Conservation (phyloP, 1,140 invertebrate genomes). For the Diorhabda carinulata region DNA sequence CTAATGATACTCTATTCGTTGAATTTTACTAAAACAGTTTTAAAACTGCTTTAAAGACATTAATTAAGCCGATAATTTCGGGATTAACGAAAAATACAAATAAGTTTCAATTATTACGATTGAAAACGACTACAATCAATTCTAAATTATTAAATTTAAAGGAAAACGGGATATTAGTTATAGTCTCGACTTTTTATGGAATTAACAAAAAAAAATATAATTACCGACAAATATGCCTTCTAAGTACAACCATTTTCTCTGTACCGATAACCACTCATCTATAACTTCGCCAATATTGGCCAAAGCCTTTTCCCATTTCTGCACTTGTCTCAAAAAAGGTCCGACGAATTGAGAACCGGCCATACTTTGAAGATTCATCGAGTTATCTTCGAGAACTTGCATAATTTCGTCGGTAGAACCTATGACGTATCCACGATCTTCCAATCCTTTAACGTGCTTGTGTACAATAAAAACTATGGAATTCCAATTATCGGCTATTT, state of each 20-base stretch:
- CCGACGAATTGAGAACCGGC: constrained; percentile 85
- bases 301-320: constrained; percentile 79
- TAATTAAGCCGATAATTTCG: too few relatives aligned
- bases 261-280: constrained; percentile 78
- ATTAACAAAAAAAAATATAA: too few relatives aligned
- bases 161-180: too few relatives aligned
- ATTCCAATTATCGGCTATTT: constrained; percentile 72
- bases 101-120: too few relatives aligned
- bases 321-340: constrained; percentile 74
- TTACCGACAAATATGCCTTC: constrained; percentile 78
- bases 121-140: too few relatives aligned
- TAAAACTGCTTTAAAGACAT: too few relatives aligned
- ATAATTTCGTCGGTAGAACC: constrained; percentile 71
- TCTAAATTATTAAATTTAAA: too few relatives aligned
- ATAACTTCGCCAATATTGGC: constrained; percentile 79
- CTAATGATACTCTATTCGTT: too few relatives aligned
- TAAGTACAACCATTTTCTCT: constrained; percentile 85
- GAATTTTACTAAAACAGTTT: too few relatives aligned
- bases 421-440: constrained; percentile 65
- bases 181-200: too few relatives aligned
- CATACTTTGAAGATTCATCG: constrained; percentile 87
- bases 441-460: constrained; percentile 59
- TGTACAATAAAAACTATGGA: constrained; percentile 67
- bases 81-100: too few relatives aligned
- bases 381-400: constrained; percentile 79